Evolutionary conservation across 2,113 vertebrate genomes (phyloP), one percentile per base, ranked within the genome.

Genomic region (Cyanoderma ruficeps): DNA sequence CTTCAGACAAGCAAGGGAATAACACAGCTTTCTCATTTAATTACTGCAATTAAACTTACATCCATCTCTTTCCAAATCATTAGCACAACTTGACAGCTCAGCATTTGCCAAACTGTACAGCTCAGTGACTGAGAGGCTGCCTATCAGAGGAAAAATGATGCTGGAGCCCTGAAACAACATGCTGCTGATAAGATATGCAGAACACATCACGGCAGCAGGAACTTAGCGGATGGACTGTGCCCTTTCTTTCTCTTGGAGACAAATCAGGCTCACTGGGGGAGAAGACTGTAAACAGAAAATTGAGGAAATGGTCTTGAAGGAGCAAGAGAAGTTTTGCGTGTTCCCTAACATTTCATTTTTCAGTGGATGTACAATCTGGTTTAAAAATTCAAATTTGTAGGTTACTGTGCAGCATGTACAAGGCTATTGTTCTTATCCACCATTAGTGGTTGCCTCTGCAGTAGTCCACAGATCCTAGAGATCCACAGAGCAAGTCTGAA

Each of bases 1-100:
- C 60, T 89, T 85, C 77, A 74, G 13, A 47, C 17, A 78, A 90
- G 72, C 65, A 75, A 83, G 55, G 52, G 59, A 92, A 56, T 75
- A 88, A 93, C 6, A 8, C 21, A 92, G 79, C 52, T 63, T 69
- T 91, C 91, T 85, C 67, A 61, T 89, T 95, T 93, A 95, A 95
- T 91, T 95, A 85, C 92, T 78, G 71, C 87, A 95, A 92, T 96
- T 96, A 91, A 94, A 90, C 50, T 90, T 85, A 52, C 69, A 96
- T 98, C 89, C 93, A 96, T 97, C 97, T 97, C 94, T 81, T 95
- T 88, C 83, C 80, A 93, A 86, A 82, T 83, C 83, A 83, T 90
- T 92, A 95, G 93, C 7, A 2, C 50, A 87, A 87, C 53, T 67
- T 86, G 92, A 93, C 90, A 94, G 94, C 90, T 93, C 90, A 78